A percentile compares a stretch with the other conserved stretches of the same genome.
These are phyloP conservation scores for Stenoptilia bipunctidactyla DNA, from an alignment of 2,888 invertebrate genomes.

Conservation along the genomic window DNA sequence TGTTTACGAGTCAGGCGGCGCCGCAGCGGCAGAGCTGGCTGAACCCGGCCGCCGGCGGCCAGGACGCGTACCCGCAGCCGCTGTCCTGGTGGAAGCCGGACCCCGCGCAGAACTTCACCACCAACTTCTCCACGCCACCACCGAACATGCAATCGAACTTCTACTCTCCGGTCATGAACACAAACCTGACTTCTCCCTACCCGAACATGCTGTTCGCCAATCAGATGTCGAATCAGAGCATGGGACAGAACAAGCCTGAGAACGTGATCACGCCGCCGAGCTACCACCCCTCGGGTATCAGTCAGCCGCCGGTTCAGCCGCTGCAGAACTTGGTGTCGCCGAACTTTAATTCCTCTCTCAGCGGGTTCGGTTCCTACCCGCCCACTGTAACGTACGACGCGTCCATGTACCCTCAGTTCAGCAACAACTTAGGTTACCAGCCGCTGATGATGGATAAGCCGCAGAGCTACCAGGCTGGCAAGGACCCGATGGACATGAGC, in stretches of 20 bases:
- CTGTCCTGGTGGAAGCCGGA: constrained; percentile 48
- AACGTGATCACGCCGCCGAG: constrained; percentile 21
- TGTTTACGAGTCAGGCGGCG: constrained; percentile 22
- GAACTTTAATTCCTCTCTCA: constrained; percentile 45
- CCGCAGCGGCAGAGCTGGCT: constrained; percentile 27
- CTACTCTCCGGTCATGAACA: constrained; percentile 29
- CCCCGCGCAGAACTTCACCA: constrained; percentile 25
- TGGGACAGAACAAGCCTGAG: constrained; percentile 28
- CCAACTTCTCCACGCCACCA: constrained; percentile 22
- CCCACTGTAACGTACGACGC: constrained; percentile 46
- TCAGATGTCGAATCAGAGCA: constrained; percentile 23
- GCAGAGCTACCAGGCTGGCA: constrained; percentile 26
- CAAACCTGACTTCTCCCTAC: constrained; percentile 34
- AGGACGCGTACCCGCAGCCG: constrained; percentile 27
- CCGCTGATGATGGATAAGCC: constrained; percentile 32
- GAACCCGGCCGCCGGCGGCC: constrained; percentile 10
- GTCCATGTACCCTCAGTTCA: constrained; percentile 55
- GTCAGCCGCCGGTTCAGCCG: constrained; percentile 41
- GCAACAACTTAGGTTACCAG: constrained; percentile 35
- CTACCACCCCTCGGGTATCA: constrained; percentile 36
- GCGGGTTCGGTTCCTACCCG: constrained; percentile 32
- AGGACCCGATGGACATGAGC: constrained; percentile 32
- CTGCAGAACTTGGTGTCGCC: constrained; percentile 42
- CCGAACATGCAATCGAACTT: constrained; percentile 31
- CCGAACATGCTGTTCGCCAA: constrained; percentile 26